Conservation (phyloP, 2,797 vertebrate species). For the Xenopus petersii region DNA sequence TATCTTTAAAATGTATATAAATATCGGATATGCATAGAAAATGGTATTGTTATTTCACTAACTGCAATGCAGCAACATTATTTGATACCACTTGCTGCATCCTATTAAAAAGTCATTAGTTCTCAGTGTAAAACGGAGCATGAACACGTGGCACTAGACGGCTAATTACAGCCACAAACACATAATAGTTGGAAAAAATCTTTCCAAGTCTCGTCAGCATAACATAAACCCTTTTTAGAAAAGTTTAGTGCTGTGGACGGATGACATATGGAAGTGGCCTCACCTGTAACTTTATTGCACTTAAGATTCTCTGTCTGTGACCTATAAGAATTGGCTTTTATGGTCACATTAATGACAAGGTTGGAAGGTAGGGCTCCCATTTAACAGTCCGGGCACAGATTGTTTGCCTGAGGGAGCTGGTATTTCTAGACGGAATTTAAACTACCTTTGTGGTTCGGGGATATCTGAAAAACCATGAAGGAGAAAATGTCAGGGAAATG, state of each 20-base stretch:
- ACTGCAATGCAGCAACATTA: not conserved
- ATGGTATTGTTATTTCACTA: not conserved
- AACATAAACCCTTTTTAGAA: constrained; percentile 4
- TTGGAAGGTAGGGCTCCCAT: constrained; percentile 29
- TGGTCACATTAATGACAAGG: constrained; percentile 30
- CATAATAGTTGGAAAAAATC: not conserved
- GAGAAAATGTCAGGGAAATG: constrained; percentile 46
- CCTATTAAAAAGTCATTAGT: not conserved
- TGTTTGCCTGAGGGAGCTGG: constrained; percentile 47
- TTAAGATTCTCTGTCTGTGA: constrained; percentile 26
- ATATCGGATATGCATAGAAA: no score
- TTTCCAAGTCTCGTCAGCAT: not conserved
- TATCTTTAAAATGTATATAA: no score
- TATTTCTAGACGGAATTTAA: constrained; percentile 48
- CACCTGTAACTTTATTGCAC: constrained; percentile 27
- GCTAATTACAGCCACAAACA: not conserved
- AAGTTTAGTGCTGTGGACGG: not conserved
- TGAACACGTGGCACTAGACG: not conserved
- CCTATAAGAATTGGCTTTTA: constrained; percentile 39
- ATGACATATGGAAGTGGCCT: constrained; percentile 12
- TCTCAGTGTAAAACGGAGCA: not conserved
- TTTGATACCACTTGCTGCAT: not conserved
- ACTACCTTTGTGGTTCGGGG: constrained; percentile 43
- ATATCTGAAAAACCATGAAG: constrained; percentile 44
- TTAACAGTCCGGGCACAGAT: constrained; percentile 43